phyloP scores from a whole-genome alignment of 2,113 vertebrate genomes.

The Ochotona curzoniae region DNA sequence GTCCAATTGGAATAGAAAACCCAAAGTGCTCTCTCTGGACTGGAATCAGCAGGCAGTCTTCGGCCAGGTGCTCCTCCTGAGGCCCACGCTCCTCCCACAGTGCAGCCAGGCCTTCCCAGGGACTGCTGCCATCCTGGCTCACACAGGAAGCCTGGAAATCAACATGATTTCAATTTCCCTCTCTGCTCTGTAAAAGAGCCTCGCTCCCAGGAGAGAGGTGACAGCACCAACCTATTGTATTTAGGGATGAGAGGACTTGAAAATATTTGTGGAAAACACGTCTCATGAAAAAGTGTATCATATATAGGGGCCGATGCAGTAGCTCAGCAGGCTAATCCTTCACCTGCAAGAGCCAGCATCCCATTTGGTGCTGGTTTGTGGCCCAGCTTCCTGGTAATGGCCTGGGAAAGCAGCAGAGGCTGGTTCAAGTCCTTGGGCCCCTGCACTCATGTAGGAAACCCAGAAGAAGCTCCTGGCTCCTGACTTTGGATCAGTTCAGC shows the following conservation, averaged over 20 bases:
- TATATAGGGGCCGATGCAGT: too few species aligned
- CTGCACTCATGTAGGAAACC: too few species aligned
- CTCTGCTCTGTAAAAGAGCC: neutral
- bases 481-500: too few species aligned
- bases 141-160: neutral
- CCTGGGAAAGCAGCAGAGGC: too few species aligned
- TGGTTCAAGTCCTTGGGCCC: too few species aligned
- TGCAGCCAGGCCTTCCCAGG: fast-evolving
- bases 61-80: fast-evolving
- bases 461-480: too few species aligned
- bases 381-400: too few species aligned
- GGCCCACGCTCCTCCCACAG: fast-evolving
- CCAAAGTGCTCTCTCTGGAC: neutral
- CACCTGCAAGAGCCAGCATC: too few species aligned
- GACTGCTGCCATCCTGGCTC: neutral
- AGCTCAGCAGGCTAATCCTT: too few species aligned
- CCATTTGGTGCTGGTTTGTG: too few species aligned
- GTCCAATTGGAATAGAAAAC: neutral
- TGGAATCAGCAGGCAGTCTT: fast-evolving
- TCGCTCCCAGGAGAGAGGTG: neutral
- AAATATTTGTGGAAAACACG: too few species aligned
- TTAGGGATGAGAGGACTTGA: neutral
- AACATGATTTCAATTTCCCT: neutral
- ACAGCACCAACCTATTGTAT: neutral
- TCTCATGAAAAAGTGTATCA: too few species aligned